phyloP scores from a whole-genome alignment of 2,888 invertebrate genomes.

The Drosophila bunnanda region DNA sequence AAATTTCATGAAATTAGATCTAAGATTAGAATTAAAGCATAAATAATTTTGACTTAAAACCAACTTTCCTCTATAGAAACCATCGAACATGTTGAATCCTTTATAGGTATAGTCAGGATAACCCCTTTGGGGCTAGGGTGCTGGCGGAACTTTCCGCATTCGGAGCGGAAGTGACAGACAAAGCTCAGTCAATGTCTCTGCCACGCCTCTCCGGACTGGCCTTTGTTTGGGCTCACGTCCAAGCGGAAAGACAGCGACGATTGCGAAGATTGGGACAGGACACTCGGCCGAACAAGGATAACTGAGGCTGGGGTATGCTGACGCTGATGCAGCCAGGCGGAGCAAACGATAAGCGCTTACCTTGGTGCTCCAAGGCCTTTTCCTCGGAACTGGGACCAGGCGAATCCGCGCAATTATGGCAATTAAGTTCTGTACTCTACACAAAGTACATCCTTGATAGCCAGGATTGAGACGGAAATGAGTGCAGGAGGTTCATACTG shows the following conservation, averaged over 20 bases:
- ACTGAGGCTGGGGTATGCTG: constrained; percentile 14
- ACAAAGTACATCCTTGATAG: constrained; percentile 8
- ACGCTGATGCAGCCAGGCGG: constrained; percentile 40
- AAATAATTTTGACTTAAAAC: not conserved
- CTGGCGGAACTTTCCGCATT: constrained; percentile 13
- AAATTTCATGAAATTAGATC: not conserved
- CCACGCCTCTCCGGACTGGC: constrained; percentile 31
- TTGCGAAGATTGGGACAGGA: constrained; percentile 50
- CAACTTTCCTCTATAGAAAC: rapidly evolving
- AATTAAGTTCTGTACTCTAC: constrained; percentile 55
- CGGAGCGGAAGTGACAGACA: constrained; percentile 52
- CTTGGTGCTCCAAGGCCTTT: constrained; percentile 13
- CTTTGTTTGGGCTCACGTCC: constrained; percentile 47
- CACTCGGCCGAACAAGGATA: constrained; percentile 21
- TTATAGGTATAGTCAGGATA: not conserved
- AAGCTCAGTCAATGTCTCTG: constrained; percentile 35
- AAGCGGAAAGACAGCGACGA: constrained; percentile 52
- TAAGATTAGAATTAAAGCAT: not conserved
- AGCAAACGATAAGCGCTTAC: constrained; percentile 41
- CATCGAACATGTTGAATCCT: too few relatives aligned
- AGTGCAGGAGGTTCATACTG: not conserved
- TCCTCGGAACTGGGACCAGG: too few relatives aligned
- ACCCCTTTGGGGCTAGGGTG: not conserved
- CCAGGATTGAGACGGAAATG: not conserved
- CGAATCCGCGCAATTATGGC: constrained; percentile 63